Evolutionary conservation across 2,888 invertebrate species (phyloP).

Genomic region (Volucella inanis): DNA sequence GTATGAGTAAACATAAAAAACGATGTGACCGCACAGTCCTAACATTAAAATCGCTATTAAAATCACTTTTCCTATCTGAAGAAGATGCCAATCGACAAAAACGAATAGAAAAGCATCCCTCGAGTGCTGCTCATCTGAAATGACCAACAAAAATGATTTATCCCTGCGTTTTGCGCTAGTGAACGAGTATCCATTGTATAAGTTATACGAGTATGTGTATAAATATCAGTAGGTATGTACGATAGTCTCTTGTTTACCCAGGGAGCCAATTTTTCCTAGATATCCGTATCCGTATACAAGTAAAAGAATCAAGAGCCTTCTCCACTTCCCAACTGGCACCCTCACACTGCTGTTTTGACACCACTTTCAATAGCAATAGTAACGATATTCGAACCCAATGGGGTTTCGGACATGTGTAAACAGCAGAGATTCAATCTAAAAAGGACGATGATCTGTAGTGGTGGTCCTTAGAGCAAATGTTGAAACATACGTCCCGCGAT

Average conservation of each 20-base stretch:
- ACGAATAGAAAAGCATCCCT: constrained; percentile 69
- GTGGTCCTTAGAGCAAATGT: constrained; percentile 65
- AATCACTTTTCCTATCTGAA: constrained; percentile 73
- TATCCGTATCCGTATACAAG: not conserved
- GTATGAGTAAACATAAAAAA: constrained; percentile 69
- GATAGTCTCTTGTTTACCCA: constrained; percentile 65
- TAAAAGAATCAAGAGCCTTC: not conserved
- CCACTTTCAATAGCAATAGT: constrained; percentile 71
- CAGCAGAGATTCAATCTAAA: constrained; percentile 76
- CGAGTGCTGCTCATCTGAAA: constrained; percentile 69
- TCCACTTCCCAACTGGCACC: not conserved
- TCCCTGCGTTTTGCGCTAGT: constrained; percentile 61
- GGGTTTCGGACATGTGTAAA: constrained; percentile 77
- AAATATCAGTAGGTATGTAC: constrained; percentile 3
- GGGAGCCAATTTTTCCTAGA: constrained; percentile 57
- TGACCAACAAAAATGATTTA: constrained; percentile 75
- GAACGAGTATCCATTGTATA: constrained; percentile 57
- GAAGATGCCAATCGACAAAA: constrained; percentile 73
- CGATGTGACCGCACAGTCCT: constrained; percentile 74
- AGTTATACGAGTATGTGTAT: too few relatives aligned
- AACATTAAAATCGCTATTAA: constrained; percentile 75
- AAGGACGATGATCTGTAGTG: constrained; percentile 74
- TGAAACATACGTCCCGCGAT: constrained; percentile 72
- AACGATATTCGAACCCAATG: constrained; percentile 75
- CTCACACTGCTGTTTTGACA: constrained; percentile 43